These are phyloP conservation scores for Tenthredo scrophulariae DNA, from an alignment of 2,888 invertebrate genomes.

Conservation along the genomic window DNA sequence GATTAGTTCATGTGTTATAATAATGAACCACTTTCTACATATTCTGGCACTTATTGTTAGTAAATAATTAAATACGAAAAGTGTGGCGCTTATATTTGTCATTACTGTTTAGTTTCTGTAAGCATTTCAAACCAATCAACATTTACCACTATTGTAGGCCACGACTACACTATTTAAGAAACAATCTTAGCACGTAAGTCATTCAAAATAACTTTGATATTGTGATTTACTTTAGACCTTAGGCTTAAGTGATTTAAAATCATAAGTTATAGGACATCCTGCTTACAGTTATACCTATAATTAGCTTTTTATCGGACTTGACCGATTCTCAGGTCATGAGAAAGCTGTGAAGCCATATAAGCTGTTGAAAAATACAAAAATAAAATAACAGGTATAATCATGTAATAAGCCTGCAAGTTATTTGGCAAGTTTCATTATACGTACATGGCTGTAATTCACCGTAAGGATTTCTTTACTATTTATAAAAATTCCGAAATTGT, in stretches of 20 bases:
- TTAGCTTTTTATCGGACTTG: background rate
- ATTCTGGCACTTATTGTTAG: constrained; percentile 21
- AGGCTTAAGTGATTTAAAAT: background rate
- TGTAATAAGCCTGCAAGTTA: background rate
- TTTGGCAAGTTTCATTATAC: background rate
- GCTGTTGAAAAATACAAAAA: constrained; percentile 21
- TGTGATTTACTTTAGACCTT: constrained; percentile 17
- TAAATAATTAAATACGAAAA: background rate
- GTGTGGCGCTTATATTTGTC: constrained; percentile 4
- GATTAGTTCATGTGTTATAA: background rate
- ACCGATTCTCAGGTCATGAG: background rate
- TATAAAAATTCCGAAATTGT: background rate
- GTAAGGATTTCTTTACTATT: background rate
- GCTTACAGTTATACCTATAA: constrained; percentile 4
- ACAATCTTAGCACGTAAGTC: constrained; percentile 20
- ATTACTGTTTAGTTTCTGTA: background rate
- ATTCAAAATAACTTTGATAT: constrained; percentile 9
- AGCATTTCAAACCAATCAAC: constrained; percentile 11
- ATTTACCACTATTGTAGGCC: constrained; percentile 6
- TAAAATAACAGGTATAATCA: background rate
- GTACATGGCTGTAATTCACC: background rate
- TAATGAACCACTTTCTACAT: constrained; percentile 30
- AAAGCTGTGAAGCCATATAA: background rate
- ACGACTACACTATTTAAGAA: background rate
- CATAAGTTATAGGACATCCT: background rate